A percentile compares a stretch with the other conserved stretches of the same genome.
These are phyloP conservation scores for Baryphthengus martii DNA, from an alignment of 2,113 vertebrate species.

Conservation along the genomic window DNA sequence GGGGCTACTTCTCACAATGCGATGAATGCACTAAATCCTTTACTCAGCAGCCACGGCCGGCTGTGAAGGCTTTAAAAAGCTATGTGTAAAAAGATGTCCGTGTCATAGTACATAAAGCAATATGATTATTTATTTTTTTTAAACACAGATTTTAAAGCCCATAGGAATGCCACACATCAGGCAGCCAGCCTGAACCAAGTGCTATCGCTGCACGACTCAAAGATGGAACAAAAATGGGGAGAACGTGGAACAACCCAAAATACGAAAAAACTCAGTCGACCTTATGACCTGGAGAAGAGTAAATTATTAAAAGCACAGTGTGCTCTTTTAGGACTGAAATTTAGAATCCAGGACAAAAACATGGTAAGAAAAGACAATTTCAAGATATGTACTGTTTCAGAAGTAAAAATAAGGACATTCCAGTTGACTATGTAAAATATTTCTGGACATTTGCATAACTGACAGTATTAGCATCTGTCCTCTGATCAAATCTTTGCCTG, in stretches of 20 bases:
- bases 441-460: background rate
- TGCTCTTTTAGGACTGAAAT: background rate
- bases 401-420: background rate
- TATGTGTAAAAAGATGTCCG: background rate
- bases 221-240: background rate
- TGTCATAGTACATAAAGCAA: background rate
- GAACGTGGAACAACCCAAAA: background rate
- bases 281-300: background rate
- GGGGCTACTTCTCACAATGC: background rate
- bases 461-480: background rate
- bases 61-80: background rate
- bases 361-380: background rate
- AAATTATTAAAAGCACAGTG: background rate
- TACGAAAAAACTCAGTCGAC: rapidly evolving
- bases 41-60: background rate
- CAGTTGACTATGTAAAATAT: background rate
- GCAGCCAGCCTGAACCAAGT: background rate
- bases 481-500: background rate
- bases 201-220: background rate
- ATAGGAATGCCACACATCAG: background rate
- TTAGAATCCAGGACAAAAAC: background rate
- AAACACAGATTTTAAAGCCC: background rate
- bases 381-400: background rate
- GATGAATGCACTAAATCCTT: background rate
- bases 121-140: background rate